Evolutionary conservation across 2,888 invertebrate genomes (phyloP).

Genomic region (Drepana falcataria): DNA sequence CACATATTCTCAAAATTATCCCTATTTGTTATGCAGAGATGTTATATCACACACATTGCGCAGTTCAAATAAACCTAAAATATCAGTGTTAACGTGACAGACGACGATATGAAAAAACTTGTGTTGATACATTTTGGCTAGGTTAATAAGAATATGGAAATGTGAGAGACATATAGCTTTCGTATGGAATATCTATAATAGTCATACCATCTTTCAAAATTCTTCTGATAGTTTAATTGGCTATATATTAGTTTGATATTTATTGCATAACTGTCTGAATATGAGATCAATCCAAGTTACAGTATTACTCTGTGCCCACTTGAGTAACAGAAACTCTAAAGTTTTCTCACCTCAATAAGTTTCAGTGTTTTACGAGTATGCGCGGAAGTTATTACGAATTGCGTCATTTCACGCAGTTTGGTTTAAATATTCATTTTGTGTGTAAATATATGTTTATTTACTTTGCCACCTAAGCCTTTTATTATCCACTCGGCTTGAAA

Average conservation of each 20-base stretch:
- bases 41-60: too few relatives aligned
- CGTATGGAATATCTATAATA: background rate
- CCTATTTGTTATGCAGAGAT: too few relatives aligned
- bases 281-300: background rate
- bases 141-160: too few relatives aligned
- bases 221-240: conserved; percentile 52
- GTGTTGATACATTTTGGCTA: too few relatives aligned
- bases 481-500: background rate
- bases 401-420: conserved; percentile 10
- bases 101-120: too few relatives aligned
- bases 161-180: too few relatives aligned
- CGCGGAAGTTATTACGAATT: conserved; percentile 20
- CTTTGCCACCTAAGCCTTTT: background rate
- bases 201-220: conserved; percentile 42
- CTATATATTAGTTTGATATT: conserved; percentile 42
- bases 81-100: too few relatives aligned
- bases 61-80: too few relatives aligned
- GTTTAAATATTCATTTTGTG: conserved; percentile 2
- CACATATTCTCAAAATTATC: too few relatives aligned
- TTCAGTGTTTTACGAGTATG: conserved; percentile 13
- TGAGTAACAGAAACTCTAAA: conserved; percentile 17
- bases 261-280: conserved; percentile 14
- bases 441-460: background rate
- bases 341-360: conserved; percentile 15
- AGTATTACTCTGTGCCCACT: conserved; percentile 13